Conservation (phyloP, 2,888 invertebrate species). For the Apantesis nais region DNA sequence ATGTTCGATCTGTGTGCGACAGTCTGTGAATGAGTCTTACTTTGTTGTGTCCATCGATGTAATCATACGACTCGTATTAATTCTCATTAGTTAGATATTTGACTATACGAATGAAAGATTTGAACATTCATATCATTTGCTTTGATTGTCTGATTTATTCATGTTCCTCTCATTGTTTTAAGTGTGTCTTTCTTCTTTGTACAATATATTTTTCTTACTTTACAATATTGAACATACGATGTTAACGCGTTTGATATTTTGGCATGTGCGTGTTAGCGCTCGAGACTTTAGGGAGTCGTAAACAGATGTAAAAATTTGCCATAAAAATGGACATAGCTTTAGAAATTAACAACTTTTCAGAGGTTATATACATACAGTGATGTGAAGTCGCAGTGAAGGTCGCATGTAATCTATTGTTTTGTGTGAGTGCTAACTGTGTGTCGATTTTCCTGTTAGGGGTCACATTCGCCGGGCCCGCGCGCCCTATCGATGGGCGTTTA, state of each 20-base stretch:
- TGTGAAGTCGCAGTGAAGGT: constrained; percentile 69
- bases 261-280: constrained; percentile 71
- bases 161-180: constrained; percentile 58
- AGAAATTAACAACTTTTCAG: constrained; percentile 63
- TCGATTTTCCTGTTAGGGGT: constrained; percentile 90
- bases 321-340: constrained; percentile 69
- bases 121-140: constrained; percentile 71
- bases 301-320: constrained; percentile 54
- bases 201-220: constrained; percentile 55
- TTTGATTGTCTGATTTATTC: constrained; percentile 78
- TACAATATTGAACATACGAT: constrained; percentile 41
- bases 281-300: constrained; percentile 35
- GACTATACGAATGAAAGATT: constrained; percentile 44
- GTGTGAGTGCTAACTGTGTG: constrained; percentile 87
- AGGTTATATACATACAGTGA: constrained; percentile 60
- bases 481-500: constrained; percentile 95
- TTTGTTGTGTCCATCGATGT: constrained; percentile 77
- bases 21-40: constrained; percentile 69
- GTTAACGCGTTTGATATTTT: constrained; percentile 50
- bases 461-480: constrained; percentile 96
- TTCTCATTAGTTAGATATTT: constrained; percentile 44
- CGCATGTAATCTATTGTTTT: constrained; percentile 80
- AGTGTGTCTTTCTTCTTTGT: constrained; percentile 59
- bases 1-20: constrained; percentile 80
- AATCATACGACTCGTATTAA: constrained; percentile 66